These are phyloP conservation scores for Campylomormyrus numenius DNA, from an alignment of 2,113 vertebrate species.

Conservation along the genomic window DNA sequence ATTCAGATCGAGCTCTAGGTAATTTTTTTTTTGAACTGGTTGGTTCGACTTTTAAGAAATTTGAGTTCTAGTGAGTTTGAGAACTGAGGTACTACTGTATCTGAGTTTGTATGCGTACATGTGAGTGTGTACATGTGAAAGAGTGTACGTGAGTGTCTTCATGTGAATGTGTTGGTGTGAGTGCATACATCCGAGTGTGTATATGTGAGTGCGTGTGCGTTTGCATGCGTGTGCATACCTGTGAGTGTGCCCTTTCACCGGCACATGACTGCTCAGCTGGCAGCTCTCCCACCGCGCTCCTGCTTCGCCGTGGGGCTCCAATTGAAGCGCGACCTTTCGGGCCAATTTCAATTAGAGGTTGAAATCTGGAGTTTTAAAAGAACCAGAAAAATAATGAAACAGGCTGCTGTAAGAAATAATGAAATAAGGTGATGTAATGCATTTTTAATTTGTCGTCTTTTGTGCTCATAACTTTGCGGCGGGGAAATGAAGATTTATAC, in stretches of 20 bases:
- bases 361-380: not conserved
- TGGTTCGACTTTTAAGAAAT: no score
- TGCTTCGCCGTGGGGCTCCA: not conserved
- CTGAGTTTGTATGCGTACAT: not conserved
- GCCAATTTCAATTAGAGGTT: not conserved
- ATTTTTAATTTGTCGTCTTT: constrained; percentile 17
- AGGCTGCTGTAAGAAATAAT: constrained; percentile 3
- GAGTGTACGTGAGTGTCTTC: no score
- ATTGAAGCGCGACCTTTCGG: constrained; percentile 1
- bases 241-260: not conserved
- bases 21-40: no score
- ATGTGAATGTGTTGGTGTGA: not conserved
- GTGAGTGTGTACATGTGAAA: not conserved
- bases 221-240: no score
- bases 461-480: not conserved
- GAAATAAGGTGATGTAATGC: not conserved
- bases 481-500: constrained; percentile 6
- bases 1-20: no score
- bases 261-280: not conserved
- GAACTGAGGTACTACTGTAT: no score
- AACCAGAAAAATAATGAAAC: constrained; percentile 3
- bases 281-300: not conserved
- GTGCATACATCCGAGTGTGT: not conserved
- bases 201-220: no score
- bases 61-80: no score